Conservation (phyloP, 2,797 vertebrate genomes). For the Anguilla pacifica region DNA sequence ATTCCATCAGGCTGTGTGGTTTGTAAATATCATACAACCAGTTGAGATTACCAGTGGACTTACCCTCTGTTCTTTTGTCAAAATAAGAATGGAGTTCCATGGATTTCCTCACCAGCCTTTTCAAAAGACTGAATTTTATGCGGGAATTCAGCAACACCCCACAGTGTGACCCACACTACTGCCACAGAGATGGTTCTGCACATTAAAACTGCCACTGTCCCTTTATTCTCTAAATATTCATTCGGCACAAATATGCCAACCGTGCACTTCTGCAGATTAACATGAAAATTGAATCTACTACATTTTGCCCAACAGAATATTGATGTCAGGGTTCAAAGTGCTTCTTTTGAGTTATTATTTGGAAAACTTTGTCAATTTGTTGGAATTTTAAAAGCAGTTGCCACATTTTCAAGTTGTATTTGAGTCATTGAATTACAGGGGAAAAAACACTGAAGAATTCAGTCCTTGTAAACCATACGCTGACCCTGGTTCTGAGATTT, state of each 20-base stretch:
- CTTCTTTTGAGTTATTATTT: not conserved
- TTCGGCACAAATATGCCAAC: not conserved
- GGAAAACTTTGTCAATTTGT: not conserved
- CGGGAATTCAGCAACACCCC: not conserved
- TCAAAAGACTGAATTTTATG: not conserved
- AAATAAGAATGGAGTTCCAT: not conserved
- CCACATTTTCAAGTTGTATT: not conserved
- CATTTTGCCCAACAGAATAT: not conserved
- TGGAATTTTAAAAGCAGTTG: not conserved
- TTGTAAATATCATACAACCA: not conserved
- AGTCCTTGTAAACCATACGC: not conserved
- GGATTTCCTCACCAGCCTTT: not conserved
- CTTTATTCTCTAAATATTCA: not conserved
- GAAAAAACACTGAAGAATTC: not conserved
- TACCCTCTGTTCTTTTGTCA: not conserved
- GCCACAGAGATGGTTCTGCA: not conserved
- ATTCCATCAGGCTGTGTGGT: not conserved
- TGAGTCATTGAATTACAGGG: not conserved
- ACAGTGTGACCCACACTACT: not conserved
- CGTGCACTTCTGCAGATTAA: not conserved
- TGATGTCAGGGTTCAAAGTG: not conserved
- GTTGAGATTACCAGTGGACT: not conserved
- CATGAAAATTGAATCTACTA: not conserved
- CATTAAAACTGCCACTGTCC: not conserved
- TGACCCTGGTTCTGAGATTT: not conserved